phyloP scores from a whole-genome alignment of 2,888 invertebrate species.

The Megalurothrips usitatus region DNA sequence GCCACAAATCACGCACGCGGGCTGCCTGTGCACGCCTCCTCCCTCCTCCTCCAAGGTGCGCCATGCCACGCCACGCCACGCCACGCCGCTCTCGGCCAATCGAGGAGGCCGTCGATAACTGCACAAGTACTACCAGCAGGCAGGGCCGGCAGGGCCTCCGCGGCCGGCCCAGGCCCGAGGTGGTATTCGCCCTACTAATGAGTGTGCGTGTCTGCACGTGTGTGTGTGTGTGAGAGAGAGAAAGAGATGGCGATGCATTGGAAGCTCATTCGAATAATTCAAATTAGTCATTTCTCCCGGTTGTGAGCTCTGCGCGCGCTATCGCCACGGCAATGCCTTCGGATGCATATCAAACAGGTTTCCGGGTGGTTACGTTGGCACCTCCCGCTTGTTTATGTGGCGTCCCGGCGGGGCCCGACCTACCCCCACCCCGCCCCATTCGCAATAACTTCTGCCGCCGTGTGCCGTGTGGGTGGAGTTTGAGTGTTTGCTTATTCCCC shows the following conservation, averaged over 20 bases:
- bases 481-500: slow-evolving; percentile 16
- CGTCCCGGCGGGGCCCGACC: not conserved
- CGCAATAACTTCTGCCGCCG: not conserved
- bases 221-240: slow-evolving; percentile 4
- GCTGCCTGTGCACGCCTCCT: not conserved
- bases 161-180: not conserved
- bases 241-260: not conserved
- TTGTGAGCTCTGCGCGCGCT: slow-evolving; percentile 2
- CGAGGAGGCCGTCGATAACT: not conserved
- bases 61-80: not conserved
- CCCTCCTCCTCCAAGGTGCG: not conserved
- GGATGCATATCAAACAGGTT: slow-evolving; percentile 25
- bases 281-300: slow-evolving; percentile 17
- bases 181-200: slow-evolving; percentile 18
- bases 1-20: not conserved
- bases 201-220: not conserved
- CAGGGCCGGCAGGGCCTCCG: not conserved
- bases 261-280: slow-evolving; percentile 20
- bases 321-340: not conserved
- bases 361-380: slow-evolving; percentile 13
- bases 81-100: not conserved
- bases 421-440: not conserved
- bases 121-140: not conserved
- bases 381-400: slow-evolving; percentile 11
- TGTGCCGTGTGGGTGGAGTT: not conserved